These are phyloP conservation scores for Tapirus terrestris DNA, from an alignment of 2,113 vertebrate genomes.

Conservation along the genomic window DNA sequence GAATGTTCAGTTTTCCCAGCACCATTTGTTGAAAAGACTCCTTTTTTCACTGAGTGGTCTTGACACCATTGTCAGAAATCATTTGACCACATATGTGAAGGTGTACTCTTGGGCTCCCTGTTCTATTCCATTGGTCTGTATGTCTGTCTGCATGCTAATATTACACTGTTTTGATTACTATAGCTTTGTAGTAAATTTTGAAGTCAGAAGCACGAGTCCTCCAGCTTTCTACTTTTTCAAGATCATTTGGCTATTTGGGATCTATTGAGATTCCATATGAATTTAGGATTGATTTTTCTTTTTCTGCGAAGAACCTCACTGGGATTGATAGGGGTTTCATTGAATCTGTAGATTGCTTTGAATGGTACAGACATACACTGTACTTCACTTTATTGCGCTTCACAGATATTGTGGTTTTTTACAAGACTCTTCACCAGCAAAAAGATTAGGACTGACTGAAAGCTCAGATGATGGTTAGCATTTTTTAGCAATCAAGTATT, in stretches of 20 bases:
- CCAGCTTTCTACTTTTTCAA: neutral
- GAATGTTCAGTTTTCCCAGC: neutral
- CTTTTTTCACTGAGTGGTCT: neutral
- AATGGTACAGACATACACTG: neutral
- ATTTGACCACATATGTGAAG: neutral
- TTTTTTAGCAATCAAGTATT: too few species aligned
- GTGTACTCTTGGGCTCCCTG: neutral
- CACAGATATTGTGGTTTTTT: too few species aligned
- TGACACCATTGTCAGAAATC: neutral
- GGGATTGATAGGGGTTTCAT: neutral
- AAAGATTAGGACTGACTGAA: too few species aligned
- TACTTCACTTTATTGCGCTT: too few species aligned
- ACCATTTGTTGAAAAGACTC: neutral
- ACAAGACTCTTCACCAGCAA: too few species aligned
- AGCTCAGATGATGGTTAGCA: too few species aligned
- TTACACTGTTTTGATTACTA: neutral
- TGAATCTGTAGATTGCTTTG: neutral
- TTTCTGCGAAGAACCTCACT: neutral
- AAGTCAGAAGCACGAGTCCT: neutral
- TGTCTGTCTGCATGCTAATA: neutral
- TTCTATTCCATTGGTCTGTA: neutral
- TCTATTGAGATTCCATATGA: neutral
- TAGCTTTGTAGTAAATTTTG: neutral
- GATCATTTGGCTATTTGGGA: neutral
- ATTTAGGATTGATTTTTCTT: neutral